phyloP scores from a whole-genome alignment of 2,888 invertebrate species.

The Tiphia femorata region DNA sequence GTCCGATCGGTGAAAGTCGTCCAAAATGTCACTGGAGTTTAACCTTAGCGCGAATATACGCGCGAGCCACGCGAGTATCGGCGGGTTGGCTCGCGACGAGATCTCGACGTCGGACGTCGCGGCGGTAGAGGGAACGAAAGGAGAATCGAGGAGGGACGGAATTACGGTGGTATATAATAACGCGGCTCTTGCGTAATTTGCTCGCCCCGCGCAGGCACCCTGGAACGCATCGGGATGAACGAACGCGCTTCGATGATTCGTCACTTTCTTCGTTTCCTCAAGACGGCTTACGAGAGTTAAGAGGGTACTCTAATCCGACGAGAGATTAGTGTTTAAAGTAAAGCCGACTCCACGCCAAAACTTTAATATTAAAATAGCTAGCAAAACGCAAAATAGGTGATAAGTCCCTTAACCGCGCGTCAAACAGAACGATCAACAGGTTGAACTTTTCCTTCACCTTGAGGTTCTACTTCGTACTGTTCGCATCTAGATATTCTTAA shows the following conservation, averaged over 20 bases:
- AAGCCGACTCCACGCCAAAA: no score
- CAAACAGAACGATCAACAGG: no score
- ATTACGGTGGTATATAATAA: not conserved
- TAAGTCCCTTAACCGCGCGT: no score
- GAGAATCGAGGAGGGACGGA: not conserved
- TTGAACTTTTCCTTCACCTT: no score
- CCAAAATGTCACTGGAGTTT: slow-evolving; percentile 66
- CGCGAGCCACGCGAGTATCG: slow-evolving; percentile 18
- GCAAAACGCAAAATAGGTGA: no score
- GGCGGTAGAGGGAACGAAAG: not conserved
- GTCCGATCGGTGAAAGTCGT: slow-evolving; percentile 62
- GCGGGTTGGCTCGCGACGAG: slow-evolving; percentile 12
- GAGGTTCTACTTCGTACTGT: no score
- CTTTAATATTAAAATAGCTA: no score
- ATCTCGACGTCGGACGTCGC: slow-evolving; percentile 7
- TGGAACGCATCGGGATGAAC: slow-evolving; percentile 2
- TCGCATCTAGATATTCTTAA: no score
- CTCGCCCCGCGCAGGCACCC: not conserved
- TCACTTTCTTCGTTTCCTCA: no score
- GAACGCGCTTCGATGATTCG: not conserved
- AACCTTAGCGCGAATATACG: slow-evolving; percentile 59
- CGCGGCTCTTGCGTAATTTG: not conserved
- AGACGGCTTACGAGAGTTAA: no score
- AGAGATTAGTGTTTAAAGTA: no score
- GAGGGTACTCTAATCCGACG: no score